phyloP scores from a whole-genome alignment of 1,140 invertebrate genomes.

The Diprion similis region DNA sequence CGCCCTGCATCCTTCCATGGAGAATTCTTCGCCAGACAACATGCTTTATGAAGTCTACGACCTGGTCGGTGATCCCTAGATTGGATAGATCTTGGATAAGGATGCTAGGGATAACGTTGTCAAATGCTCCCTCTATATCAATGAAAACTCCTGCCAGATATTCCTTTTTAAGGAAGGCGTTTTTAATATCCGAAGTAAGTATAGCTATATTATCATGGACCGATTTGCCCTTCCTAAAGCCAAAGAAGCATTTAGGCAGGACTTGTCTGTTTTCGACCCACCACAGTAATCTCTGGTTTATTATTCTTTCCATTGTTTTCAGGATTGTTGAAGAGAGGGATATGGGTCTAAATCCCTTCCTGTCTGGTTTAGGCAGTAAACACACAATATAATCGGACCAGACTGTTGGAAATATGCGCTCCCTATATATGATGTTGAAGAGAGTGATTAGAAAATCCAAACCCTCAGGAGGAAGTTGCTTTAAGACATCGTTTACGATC shows the following conservation, averaged over 20 bases:
- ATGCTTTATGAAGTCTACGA: neutral
- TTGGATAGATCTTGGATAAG: constrained; percentile 13
- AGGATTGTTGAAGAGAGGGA: neutral
- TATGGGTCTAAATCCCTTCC: neutral
- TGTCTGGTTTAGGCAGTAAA: neutral
- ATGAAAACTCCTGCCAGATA: constrained; percentile 11
- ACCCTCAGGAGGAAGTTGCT: neutral
- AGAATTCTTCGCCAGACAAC: neutral
- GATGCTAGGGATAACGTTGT: constrained; percentile 12
- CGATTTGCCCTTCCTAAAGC: neutral
- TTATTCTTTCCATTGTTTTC: neutral
- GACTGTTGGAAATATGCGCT: constrained; percentile 20
- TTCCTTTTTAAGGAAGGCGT: constrained; percentile 15
- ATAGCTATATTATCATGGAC: neutral
- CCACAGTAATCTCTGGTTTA: neutral
- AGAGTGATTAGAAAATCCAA: neutral
- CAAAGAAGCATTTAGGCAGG: neutral
- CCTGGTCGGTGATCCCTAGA: neutral
- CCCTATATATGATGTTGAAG: constrained; percentile 17
- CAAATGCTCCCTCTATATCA: constrained; percentile 22
- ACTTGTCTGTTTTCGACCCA: neutral
- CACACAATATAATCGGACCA: constrained; percentile 10
- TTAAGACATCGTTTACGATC: neutral
- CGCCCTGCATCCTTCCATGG: neutral
- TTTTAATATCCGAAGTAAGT: constrained; percentile 10